Percentiles rank a stretch among this genome's conserved stretches.
These are phyloP conservation scores for Notocelia uddmanniana DNA, from an alignment of 2,888 invertebrate species.

Conservation along the genomic window DNA sequence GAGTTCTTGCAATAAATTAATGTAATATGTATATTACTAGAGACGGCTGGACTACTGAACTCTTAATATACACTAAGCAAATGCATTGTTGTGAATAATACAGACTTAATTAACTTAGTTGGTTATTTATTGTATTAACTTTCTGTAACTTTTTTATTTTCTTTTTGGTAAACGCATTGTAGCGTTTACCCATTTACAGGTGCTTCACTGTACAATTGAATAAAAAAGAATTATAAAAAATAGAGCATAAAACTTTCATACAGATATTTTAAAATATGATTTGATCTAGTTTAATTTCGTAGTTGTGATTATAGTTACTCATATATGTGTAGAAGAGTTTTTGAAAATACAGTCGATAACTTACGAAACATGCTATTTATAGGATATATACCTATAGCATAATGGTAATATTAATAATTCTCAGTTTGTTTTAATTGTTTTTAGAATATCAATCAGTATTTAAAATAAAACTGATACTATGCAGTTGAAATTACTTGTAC, in stretches of 20 bases:
- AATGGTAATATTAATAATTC: conserved; percentile 38
- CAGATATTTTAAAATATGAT: conserved; percentile 32
- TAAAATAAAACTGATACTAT: conserved; percentile 24
- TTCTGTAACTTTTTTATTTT: conserved; percentile 17
- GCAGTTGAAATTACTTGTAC: conserved; percentile 31
- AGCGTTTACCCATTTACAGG: conserved; percentile 43
- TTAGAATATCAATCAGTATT: conserved; percentile 40
- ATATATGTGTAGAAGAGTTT: conserved; percentile 42
- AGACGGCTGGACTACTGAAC: conserved; percentile 55
- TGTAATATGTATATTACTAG: conserved; percentile 47
- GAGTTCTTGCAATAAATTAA: conserved; percentile 23
- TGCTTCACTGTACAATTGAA: conserved; percentile 40
- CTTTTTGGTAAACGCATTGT: conserved; percentile 26
- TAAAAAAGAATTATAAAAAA: not conserved
- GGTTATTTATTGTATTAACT: conserved; percentile 41
- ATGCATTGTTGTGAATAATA: conserved; percentile 32
- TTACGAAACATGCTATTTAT: conserved; percentile 43
- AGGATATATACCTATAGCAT: conserved; percentile 44
- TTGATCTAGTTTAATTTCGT: conserved; percentile 41
- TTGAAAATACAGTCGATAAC: conserved; percentile 44
- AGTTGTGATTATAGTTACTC: conserved; percentile 44
- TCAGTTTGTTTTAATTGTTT: conserved; percentile 40
- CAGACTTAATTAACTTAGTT: conserved; percentile 31
- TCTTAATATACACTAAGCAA: conserved; percentile 38
- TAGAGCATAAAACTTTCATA: conserved; percentile 13